Percentiles rank a stretch among this genome's conserved stretches.
Evolutionary conservation across 53 echinoderm and acorn worm species (phyloP).

Genomic region (Patiria pectinifera): DNA sequence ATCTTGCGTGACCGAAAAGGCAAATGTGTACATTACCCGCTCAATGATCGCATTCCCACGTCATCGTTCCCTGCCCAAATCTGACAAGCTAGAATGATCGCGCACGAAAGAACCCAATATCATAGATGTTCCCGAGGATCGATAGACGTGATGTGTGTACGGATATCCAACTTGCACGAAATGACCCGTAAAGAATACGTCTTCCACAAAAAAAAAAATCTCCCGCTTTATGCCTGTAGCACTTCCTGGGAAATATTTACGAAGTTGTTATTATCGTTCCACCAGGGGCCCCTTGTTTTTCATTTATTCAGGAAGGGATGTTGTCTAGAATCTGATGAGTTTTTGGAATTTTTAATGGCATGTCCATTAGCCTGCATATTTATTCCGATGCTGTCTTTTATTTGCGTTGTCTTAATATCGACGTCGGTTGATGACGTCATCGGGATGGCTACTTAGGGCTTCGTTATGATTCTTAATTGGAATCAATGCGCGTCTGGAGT

Average conservation of each 20-base stretch:
- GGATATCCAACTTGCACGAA: not conserved
- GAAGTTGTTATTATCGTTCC: conserved; percentile 23
- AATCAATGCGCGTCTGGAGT: not conserved
- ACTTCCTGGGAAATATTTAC: conserved; percentile 22
- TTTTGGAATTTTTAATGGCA: not conserved
- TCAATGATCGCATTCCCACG: not conserved
- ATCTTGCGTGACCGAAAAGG: not conserved
- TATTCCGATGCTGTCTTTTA: not conserved
- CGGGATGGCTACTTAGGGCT: not conserved
- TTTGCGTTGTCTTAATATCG: not conserved
- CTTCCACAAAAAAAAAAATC: not conserved
- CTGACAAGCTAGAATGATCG: not conserved
- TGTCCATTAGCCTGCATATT: conserved; percentile 27
- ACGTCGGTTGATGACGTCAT: not conserved
- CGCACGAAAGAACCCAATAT: not conserved
- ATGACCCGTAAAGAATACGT: conserved; percentile 22
- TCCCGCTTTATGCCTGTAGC: not conserved
- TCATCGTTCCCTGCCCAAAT: not conserved
- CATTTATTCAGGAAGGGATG: conserved; percentile 23
- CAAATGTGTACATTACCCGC: not conserved
- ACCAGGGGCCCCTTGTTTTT: not conserved
- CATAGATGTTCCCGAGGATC: not conserved
- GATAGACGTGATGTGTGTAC: not conserved
- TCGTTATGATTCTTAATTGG: not conserved
- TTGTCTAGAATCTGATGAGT: not conserved